Evolutionary conservation across 2,888 invertebrate species (phyloP).

Genomic region (Lithophane ornitopus): DNA sequence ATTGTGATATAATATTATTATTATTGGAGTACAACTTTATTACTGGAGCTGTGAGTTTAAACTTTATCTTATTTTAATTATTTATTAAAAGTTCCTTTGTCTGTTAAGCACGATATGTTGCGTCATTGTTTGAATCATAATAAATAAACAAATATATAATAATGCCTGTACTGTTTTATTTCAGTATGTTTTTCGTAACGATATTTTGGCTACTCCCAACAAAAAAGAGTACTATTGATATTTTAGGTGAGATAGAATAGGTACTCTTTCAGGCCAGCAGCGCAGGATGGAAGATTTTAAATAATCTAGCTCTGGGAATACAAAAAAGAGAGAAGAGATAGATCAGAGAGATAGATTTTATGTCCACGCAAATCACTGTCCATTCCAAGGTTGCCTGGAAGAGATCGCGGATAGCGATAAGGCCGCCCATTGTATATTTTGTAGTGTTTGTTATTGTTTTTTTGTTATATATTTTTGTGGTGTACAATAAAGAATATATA

Average conservation of each 20-base stretch:
- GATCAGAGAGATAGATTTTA: too few relatives aligned
- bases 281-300: too few relatives aligned
- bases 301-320: background rate
- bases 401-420: too few relatives aligned
- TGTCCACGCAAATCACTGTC: too few relatives aligned
- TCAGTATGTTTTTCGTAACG: background rate
- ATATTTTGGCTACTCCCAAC: background rate
- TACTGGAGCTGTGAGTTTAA: slow-evolving; percentile 67
- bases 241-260: too few relatives aligned
- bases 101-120: slow-evolving; percentile 68
- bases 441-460: too few relatives aligned
- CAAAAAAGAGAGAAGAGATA: background rate
- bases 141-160: slow-evolving; percentile 70
- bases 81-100: slow-evolving; percentile 61
- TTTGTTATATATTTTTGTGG: too few relatives aligned
- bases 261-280: too few relatives aligned
- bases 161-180: slow-evolving; percentile 30
- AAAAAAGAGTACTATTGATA: too few relatives aligned
- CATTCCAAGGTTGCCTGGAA: too few relatives aligned
- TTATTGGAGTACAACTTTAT: slow-evolving; percentile 67
- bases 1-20: slow-evolving; percentile 73
- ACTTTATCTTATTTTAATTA: slow-evolving; percentile 59
- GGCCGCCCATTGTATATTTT: too few relatives aligned
- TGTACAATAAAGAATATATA: too few relatives aligned
- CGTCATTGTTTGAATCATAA: slow-evolving; percentile 69